Percentiles rank a stretch among this genome's conserved stretches.
Evolutionary conservation across 2,888 invertebrate species (phyloP).

Genomic region (Watsonalla cultraria): DNA sequence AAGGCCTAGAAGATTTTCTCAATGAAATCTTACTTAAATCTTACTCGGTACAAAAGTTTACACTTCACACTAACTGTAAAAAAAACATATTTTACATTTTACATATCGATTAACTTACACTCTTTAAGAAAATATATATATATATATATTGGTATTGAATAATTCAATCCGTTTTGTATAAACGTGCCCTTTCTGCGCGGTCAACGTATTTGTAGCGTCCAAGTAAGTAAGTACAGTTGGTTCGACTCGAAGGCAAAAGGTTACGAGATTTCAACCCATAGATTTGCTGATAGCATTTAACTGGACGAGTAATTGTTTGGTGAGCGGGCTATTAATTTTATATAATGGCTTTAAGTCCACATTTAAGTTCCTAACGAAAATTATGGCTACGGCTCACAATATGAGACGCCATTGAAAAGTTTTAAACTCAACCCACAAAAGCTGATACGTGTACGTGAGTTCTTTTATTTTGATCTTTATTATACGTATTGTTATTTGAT

Average conservation of each 20-base stretch:
- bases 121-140: no score
- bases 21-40: no score
- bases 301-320: constrained; percentile 71
- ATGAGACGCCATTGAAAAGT: constrained; percentile 53
- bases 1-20: no score
- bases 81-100: no score
- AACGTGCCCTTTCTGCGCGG: constrained; percentile 22
- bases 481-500: constrained; percentile 18
- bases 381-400: constrained; percentile 46
- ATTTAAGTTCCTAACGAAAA: constrained; percentile 63
- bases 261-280: constrained; percentile 73
- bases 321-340: constrained; percentile 68
- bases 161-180: constrained; percentile 25
- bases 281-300: constrained; percentile 73
- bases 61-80: no score
- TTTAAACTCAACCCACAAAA: constrained; percentile 48
- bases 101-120: no score
- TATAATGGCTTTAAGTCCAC: constrained; percentile 63
- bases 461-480: constrained; percentile 33
- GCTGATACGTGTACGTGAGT: constrained; percentile 25
- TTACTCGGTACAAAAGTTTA: no score
- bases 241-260: constrained; percentile 70
- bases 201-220: constrained; percentile 3
- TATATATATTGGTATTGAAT: no score
- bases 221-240: constrained; percentile 41